Base-by-base conservation (phyloP, 2,113 vertebrate genomes). In the Pelecanoides urinatrix region DNA sequence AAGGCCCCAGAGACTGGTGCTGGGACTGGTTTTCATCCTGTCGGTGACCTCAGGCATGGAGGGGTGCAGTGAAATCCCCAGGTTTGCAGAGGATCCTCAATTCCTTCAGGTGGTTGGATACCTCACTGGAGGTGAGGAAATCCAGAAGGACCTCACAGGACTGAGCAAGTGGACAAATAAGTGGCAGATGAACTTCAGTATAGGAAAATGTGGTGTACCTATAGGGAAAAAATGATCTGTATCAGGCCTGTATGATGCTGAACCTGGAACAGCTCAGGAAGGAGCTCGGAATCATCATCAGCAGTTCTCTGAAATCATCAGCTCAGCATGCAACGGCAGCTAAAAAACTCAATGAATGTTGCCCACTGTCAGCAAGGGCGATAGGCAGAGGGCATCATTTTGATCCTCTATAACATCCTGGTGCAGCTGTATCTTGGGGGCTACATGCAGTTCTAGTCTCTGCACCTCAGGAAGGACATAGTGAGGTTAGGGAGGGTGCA, bases 281-380 rank as follows among this genome's bases (percentile, higher is more conserved):
- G 45, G 30, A 53, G n/a, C 47, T 58, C 0, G 0, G 38, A 68
- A 25, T 82, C 36, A 21, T 20, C 7, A 4, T 1, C 16, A 40
- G 3, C 19, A 26, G 26, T 23, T 80, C 58, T 91, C 32, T 81
- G 81, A 80, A 26, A 50, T 55, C 32, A 63, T 50, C 63, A 94
- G 11, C 27, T 56, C 32, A 8, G 63, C n/a, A 19, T 86, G 27
- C 42, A 66, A 36, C 2, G 3, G 18, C 55, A 92, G n/a, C 53
- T 59, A 42, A 77, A 87, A 84, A 36, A 45, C 17, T 14, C 67
- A 55, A 10, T 26, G 21, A 73, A 29, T 21, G 59, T 16, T 63
- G n/a, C 27, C 29, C 9, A 10, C 49, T 88, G 53, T 40, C 50
- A 65, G 59, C 44, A 81, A 59, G 40, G 23, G 30, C 22, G 47